Evolutionary conservation across 2,113 vertebrate species (phyloP).

Genomic region (Meleagris gallopavo): DNA sequence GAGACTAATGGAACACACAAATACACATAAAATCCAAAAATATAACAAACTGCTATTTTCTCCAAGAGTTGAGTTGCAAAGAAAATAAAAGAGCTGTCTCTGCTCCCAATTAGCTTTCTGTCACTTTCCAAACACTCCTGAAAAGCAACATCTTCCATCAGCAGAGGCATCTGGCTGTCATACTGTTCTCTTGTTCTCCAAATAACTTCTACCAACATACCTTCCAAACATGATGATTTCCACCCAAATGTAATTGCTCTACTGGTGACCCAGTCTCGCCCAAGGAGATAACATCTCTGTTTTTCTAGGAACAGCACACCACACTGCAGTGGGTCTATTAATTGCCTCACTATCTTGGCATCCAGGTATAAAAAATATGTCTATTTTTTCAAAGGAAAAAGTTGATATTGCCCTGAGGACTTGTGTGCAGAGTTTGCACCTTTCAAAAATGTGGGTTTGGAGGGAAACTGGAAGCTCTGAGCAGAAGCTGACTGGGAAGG

Average conservation of each 20-base stretch:
- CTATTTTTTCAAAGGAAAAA: neutral
- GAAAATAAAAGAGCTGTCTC: neutral
- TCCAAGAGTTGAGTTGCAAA: neutral
- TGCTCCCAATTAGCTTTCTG: neutral
- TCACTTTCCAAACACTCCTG: neutral
- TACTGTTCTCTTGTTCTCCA: neutral
- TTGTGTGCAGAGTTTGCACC: neutral
- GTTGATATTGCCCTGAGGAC: neutral
- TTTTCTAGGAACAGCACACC: neutral
- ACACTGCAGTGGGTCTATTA: neutral
- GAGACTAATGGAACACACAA: slow-evolving; percentile 26
- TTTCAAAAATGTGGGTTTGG: neutral
- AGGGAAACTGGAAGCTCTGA: neutral
- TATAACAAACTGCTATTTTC: slow-evolving; percentile 15
- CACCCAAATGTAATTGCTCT: neutral
- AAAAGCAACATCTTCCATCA: neutral
- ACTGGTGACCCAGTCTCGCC: rapidly evolving
- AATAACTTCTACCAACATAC: neutral
- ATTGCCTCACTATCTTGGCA: neutral
- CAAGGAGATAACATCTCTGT: neutral
- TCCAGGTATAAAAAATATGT: too few relatives aligned
- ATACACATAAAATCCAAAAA: slow-evolving; percentile 42
- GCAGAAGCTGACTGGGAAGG: neutral
- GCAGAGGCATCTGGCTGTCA: neutral
- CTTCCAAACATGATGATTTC: neutral